These are phyloP conservation scores for Tetragnatha versicolor DNA, from an alignment of 1,140 invertebrate species.

Conservation along the genomic window DNA sequence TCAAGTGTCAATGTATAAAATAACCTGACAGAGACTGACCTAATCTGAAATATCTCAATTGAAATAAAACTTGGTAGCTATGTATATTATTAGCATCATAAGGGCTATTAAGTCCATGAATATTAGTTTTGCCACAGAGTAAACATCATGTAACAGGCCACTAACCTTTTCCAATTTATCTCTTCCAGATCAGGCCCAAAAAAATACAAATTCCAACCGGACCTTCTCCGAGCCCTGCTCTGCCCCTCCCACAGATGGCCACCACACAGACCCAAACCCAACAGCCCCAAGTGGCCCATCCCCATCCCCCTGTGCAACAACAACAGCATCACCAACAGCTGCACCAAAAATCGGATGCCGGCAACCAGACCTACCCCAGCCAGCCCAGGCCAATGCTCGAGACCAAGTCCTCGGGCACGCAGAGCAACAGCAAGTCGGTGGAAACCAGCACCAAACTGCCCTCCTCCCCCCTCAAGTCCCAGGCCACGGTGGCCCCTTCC, in stretches of 20 bases:
- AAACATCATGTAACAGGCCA: too few species aligned
- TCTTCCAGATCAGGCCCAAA: conserved; percentile 26
- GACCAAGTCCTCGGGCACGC: not conserved
- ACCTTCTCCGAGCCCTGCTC: conserved; percentile 55
- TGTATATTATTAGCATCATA: too few species aligned
- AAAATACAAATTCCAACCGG: not conserved
- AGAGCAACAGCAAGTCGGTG: conserved; percentile 20
- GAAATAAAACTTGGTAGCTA: too few species aligned
- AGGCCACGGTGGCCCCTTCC: conserved; percentile 3
- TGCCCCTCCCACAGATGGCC: conserved; percentile 62
- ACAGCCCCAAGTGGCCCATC: not conserved
- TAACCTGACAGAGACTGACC: too few species aligned
- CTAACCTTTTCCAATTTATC: not conserved
- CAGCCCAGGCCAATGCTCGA: conserved; percentile 61
- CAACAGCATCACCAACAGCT: not conserved
- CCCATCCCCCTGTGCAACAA: not conserved
- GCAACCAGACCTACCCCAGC: conserved; percentile 70
- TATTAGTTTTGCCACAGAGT: too few species aligned
- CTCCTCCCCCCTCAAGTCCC: conserved; percentile 55
- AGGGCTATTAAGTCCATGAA: too few species aligned
- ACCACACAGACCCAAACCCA: conserved; percentile 40
- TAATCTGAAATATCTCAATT: too few species aligned
- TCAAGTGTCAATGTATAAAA: too few species aligned
- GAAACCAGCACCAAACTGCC: conserved; percentile 63
- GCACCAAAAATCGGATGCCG: conserved; percentile 72